phyloP scores from a whole-genome alignment of 2,888 invertebrate species.

The Yponomeuta evonymella region DNA sequence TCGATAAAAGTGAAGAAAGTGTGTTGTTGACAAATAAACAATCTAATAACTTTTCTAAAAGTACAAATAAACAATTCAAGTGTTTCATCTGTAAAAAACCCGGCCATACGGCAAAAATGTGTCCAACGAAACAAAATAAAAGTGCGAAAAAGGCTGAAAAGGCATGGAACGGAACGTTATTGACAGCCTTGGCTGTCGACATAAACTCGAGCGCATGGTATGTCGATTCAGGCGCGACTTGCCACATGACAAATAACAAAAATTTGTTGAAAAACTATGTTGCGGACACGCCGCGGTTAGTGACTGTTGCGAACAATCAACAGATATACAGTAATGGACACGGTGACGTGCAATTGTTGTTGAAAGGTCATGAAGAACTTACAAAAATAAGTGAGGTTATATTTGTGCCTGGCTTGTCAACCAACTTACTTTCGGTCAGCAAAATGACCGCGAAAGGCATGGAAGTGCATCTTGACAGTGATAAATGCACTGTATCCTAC shows the following conservation, averaged over 20 bases:
- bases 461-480: constrained; percentile 5
- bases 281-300: constrained; percentile 16
- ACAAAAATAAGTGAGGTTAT: constrained; percentile 15
- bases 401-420: constrained; percentile 12
- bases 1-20: constrained; percentile 14
- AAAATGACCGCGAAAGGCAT: constrained; percentile 7
- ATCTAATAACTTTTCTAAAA: neutral
- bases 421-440: neutral
- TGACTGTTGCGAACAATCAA: constrained; percentile 18
- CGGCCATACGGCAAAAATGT: constrained; percentile 13
- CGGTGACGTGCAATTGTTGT: constrained; percentile 22
- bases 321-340: constrained; percentile 20
- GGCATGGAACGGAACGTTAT: constrained; percentile 5
- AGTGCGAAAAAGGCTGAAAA: constrained; percentile 5
- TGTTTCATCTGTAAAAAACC: constrained; percentile 15
- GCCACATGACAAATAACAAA: constrained; percentile 22
- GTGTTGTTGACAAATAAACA: constrained; percentile 2
- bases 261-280: constrained; percentile 8
- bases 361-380: constrained; percentile 14
- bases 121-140: constrained; percentile 7
- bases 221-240: constrained; percentile 21
- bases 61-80: constrained; percentile 8
- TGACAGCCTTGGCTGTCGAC: constrained; percentile 12
- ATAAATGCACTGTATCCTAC: neutral
- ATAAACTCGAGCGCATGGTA: constrained; percentile 18